Conservation (phyloP, 2,797 vertebrate genomes). For the Tachyglossus aculeatus region DNA sequence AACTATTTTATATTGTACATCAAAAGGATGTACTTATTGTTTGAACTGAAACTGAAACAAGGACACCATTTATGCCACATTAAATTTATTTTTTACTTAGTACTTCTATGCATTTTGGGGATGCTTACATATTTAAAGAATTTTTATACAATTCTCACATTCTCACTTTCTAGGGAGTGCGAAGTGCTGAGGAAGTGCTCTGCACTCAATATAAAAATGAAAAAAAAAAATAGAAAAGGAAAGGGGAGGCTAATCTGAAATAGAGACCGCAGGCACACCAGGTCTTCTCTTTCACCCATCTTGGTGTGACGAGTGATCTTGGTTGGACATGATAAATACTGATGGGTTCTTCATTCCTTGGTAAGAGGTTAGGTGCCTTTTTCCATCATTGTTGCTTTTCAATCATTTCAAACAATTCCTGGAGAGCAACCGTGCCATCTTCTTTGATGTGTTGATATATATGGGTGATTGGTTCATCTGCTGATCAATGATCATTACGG, state of each 20-base stretch:
- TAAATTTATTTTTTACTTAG: conserved; percentile 7
- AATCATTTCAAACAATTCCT: background rate
- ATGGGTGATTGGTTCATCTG: background rate
- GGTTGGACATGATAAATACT: background rate
- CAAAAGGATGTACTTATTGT: conserved; percentile 3
- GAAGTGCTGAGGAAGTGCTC: background rate
- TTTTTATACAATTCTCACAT: background rate
- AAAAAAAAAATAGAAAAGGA: background rate
- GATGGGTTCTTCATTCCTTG: background rate
- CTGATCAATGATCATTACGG: background rate
- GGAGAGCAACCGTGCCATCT: background rate
- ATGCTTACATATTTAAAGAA: background rate
- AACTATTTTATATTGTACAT: conserved; percentile 9
- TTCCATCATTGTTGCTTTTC: background rate
- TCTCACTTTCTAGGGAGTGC: background rate
- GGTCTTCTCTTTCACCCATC: background rate
- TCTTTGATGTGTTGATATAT: background rate
- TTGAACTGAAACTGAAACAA: conserved; percentile 24
- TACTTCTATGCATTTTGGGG: background rate
- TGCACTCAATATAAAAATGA: background rate
- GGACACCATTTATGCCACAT: conserved; percentile 15
- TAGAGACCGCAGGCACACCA: background rate
- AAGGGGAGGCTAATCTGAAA: background rate
- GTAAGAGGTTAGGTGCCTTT: background rate
- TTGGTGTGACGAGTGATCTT: background rate